phyloP scores from a whole-genome alignment of 1,140 invertebrate genomes.

The Cydia splendana region DNA sequence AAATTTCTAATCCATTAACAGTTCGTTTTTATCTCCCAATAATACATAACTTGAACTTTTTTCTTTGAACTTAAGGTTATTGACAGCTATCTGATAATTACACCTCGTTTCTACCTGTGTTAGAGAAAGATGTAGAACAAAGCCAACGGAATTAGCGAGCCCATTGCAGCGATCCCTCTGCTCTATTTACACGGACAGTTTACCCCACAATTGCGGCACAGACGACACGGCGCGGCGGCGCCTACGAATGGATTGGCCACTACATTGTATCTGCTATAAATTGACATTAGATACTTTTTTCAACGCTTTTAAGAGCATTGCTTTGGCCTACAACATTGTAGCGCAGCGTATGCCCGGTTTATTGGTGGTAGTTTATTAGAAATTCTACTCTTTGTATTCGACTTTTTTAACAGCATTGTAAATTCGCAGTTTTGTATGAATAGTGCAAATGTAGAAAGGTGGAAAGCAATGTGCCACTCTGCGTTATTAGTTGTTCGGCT shows the following conservation, averaged over 20 bases:
- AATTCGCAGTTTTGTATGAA: not conserved
- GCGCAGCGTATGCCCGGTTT: not conserved
- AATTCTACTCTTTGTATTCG: not conserved
- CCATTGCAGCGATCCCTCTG: constrained; percentile 7
- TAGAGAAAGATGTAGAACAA: not conserved
- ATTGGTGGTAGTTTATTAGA: not conserved
- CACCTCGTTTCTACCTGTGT: not conserved
- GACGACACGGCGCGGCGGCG: constrained; percentile 9
- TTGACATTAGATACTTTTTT: not conserved
- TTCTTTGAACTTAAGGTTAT: not conserved
- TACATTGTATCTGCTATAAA: constrained; percentile 18
- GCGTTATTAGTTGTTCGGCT: not conserved
- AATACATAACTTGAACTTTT: not conserved
- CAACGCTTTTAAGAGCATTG: constrained; percentile 12
- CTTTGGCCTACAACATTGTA: not conserved
- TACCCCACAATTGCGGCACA: constrained; percentile 16
- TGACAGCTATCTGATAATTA: not conserved
- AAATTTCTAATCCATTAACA: constrained; percentile 1
- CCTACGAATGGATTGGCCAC: not conserved
- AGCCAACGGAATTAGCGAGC: not conserved
- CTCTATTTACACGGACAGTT: constrained; percentile 19
- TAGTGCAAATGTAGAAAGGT: not conserved
- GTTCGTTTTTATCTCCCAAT: not conserved
- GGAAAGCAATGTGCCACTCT: not conserved
- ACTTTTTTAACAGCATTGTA: not conserved